These are phyloP conservation scores for Lonchura striata DNA, from an alignment of 2,113 vertebrate species.

Conservation along the genomic window DNA sequence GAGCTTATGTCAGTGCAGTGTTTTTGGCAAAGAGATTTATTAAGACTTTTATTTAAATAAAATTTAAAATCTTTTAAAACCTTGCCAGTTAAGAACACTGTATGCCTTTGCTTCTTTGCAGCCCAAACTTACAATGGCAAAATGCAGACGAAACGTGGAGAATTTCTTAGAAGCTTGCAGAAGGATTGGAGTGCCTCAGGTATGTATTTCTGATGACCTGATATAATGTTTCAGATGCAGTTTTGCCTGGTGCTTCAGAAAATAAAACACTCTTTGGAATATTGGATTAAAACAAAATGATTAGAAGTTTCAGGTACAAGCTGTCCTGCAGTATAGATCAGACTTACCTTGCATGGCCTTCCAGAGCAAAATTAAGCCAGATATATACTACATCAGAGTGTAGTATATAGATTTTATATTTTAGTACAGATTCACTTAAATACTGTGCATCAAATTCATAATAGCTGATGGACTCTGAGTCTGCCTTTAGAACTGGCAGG, in stretches of 20 bases:
- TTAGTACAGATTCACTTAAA: neutral
- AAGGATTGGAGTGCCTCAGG: conserved; percentile 96
- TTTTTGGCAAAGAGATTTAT: neutral
- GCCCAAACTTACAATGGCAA: conserved; percentile 99
- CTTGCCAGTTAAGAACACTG: neutral
- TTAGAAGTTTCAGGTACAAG: neutral
- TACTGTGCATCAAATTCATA: neutral
- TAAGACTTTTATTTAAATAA: neutral
- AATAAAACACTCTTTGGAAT: neutral
- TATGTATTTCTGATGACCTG: conserved; percentile 41
- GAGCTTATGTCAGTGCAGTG: neutral
- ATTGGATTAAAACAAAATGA: neutral
- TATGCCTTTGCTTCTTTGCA: conserved; percentile 55
- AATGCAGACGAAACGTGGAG: conserved; percentile 96
- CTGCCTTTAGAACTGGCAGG: neutral
- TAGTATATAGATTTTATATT: neutral
- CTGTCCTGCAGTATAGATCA: neutral
- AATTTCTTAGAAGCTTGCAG: conserved; percentile 98
- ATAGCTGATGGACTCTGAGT: neutral
- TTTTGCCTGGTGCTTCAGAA: neutral
- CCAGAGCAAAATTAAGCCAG: neutral
- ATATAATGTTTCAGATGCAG: neutral
- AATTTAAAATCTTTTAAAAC: neutral
- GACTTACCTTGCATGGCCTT: neutral
- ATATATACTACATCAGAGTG: neutral